phyloP scores from a whole-genome alignment of 2,113 vertebrate genomes.

The Aplodontia rufa region DNA sequence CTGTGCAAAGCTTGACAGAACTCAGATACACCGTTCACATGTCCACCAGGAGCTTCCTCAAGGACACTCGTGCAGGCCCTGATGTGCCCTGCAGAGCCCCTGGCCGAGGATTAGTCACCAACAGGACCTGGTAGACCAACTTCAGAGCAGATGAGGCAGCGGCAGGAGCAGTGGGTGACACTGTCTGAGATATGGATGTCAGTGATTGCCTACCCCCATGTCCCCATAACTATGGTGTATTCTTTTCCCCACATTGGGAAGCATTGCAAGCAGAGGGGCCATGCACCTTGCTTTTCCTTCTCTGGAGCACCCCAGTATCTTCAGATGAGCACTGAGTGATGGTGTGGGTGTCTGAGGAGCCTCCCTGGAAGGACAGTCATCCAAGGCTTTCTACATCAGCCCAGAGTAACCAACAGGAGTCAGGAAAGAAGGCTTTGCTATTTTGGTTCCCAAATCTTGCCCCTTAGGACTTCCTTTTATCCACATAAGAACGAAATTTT shows the following conservation, averaged over 20 bases:
- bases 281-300: not conserved
- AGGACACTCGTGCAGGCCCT: not conserved
- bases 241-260: not conserved
- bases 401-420: not conserved
- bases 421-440: not conserved
- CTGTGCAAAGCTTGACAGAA: not conserved
- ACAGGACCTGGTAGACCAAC: not conserved
- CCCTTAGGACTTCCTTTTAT: not conserved
- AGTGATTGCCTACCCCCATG: no score
- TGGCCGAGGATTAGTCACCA: not conserved
- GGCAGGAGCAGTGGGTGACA: not conserved
- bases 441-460: not conserved
- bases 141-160: not conserved
- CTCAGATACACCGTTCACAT: not conserved
- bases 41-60: not conserved
- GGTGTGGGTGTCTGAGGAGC: not conserved
- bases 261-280: not conserved
- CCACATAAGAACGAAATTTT: not conserved
- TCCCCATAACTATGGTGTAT: not conserved
- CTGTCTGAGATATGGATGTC: not conserved
- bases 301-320: not conserved
- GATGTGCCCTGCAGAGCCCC: not conserved
- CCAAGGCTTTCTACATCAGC: no score
- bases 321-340: not conserved
- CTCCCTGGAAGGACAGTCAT: not conserved